Evolutionary conservation across 2,113 vertebrate genomes (phyloP), one percentile per base, ranked within the genome.

Genomic region (Cyanistes caeruleus): DNA sequence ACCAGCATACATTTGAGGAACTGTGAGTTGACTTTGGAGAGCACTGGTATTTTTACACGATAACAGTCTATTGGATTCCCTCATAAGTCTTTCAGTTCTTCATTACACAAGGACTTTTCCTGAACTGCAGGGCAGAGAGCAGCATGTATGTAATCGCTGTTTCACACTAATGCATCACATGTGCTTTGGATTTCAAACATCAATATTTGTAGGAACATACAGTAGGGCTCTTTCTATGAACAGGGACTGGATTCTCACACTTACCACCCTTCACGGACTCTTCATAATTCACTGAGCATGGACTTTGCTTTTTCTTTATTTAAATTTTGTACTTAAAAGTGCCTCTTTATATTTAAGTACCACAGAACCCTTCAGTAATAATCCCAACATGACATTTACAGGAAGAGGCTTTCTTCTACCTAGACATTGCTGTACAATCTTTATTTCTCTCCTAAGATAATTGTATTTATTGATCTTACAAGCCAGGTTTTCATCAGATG

Each of bases 11-110:
- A 95, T 96, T 97, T 95, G 96, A 97, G 96, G 94, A 93, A 64
- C 96, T 95, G 96, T 70, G 91, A 97, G 97, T 97, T 97, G 96
- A 97, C 91, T 97, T 97, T 97, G 97, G 97, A 97, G 92, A 79
- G 95, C 69, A 25, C 56, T 93, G 94, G 62, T 96, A 95, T 97
- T 97, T 97, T 97, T 96, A 93, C 97, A 97, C 97, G 86, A 97
- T 97, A 97, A 96, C 95, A 97, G 95, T 95, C 95, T 88, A 73
- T 93, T 95, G 96, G 97, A 97, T 97, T 96, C 95, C 86, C 84
- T 96, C 91, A 55, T 97, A 97, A 97, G 92, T 96, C 97, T 97
- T 96, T 97, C 97, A 96, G 86, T 96, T 97, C 97, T 97, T 97
- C 87, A 82, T 96, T 97, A 96, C 97, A 97, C 96, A 95, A 96